A percentile compares a stretch with the other conserved stretches of the same genome.
Conservation (phyloP, 2,797 vertebrate species). For the Malacoraja senta region DNA sequence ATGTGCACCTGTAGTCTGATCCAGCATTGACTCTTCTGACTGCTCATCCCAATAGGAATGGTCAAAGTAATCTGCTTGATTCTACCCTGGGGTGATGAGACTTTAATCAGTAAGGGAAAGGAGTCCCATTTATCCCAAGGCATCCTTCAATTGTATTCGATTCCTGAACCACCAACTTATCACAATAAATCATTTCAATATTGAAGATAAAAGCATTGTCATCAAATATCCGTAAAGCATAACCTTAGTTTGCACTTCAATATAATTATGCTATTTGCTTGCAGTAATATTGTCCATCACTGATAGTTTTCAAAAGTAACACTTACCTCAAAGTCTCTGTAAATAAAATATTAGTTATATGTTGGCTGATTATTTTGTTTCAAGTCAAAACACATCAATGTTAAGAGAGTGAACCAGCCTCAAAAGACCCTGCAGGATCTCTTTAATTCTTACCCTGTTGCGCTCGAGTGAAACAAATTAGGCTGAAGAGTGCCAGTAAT, state of each 20-base stretch:
- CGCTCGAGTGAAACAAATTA: slow-evolving; percentile 60
- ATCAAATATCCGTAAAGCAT: background rate
- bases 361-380: background rate
- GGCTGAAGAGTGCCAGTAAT: slow-evolving; percentile 57
- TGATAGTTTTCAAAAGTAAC: background rate
- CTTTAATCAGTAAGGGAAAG: background rate
- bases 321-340: slow-evolving; percentile 1
- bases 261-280: background rate
- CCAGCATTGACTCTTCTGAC: no score
- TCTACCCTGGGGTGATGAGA: no score
- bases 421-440: slow-evolving; percentile 19
- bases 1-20: background rate
- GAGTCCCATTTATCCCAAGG: background rate
- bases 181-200: background rate
- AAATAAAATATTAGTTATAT: background rate
- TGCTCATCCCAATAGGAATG: background rate
- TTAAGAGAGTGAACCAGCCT: background rate
- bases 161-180: background rate
- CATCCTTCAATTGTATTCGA: no score
- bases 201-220: background rate
- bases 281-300: no score
- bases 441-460: slow-evolving; percentile 63
- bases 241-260: background rate
- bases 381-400: slow-evolving; percentile 17
- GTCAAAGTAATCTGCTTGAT: background rate